Percentiles rank a stretch among this genome's conserved stretches.
phyloP scores from a whole-genome alignment of 2,113 vertebrate species.

The Grus americana region DNA sequence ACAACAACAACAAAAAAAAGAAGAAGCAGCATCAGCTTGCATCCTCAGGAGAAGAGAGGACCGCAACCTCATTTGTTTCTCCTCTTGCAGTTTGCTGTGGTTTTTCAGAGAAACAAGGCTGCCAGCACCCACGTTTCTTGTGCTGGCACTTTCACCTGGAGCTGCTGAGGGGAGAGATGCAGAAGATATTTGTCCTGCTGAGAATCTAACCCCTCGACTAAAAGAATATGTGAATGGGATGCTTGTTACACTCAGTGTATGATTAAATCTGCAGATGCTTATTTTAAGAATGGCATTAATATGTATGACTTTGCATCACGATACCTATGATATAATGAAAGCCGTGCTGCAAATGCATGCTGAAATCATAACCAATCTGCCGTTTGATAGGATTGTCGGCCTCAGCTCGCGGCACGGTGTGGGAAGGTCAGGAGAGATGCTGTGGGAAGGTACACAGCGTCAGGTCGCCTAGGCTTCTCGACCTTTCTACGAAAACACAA shows the following conservation, averaged over 20 bases:
- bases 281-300: not conserved
- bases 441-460: not conserved
- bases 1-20: too few relatives aligned
- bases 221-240: not conserved
- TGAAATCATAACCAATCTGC: not conserved
- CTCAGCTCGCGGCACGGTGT: accelerated
- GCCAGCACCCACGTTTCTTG: not conserved
- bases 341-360: not conserved
- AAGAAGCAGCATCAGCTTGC: not conserved
- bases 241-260: not conserved
- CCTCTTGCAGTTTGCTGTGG: not conserved
- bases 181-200: not conserved
- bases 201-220: not conserved
- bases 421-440: not conserved
- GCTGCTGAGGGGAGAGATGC: not conserved
- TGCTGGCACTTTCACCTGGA: not conserved
- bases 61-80: not conserved
- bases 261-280: not conserved
- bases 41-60: not conserved
- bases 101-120: not conserved
- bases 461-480: not conserved
- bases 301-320: not conserved
- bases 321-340: not conserved
- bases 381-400: not conserved
- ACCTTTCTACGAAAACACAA: conserved; percentile 9